These are phyloP conservation scores for Sprattus sprattus DNA, from an alignment of 2,113 vertebrate species.

Conservation along the genomic window DNA sequence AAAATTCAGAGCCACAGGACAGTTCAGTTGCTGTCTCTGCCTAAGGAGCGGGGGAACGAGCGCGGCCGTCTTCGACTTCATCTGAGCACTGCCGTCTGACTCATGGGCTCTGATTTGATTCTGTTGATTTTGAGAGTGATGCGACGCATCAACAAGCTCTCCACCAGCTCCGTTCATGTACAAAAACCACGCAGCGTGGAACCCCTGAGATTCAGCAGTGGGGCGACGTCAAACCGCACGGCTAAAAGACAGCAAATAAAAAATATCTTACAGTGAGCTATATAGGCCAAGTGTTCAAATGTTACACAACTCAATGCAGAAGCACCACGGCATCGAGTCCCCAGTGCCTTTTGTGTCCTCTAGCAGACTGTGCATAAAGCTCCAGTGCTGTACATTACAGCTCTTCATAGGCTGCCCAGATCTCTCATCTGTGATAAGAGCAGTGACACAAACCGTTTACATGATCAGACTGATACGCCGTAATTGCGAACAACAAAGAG, in stretches of 20 bases:
- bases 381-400: not conserved
- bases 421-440: not conserved
- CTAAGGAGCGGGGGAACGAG: not conserved
- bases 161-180: not conserved
- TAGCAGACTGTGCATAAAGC: not conserved
- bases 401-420: not conserved
- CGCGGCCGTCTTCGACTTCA: not conserved
- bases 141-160: not conserved
- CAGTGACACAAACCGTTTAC: not conserved
- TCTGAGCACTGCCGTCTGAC: slow-evolving; percentile 3
- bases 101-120: slow-evolving; percentile 14
- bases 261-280: slow-evolving; percentile 35
- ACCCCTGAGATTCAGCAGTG: not conserved
- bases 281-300: slow-evolving; percentile 43
- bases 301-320: slow-evolving; percentile 35
- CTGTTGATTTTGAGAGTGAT: not conserved
- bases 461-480: not conserved
- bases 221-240: not conserved
- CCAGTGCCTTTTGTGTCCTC: not conserved
- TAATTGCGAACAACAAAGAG: slow-evolving; percentile 8
- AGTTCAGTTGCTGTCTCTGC: not conserved
- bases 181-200: not conserved
- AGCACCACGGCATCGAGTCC: not conserved
- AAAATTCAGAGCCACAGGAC: not conserved
- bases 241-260: slow-evolving; percentile 26